Percentiles rank a stretch among this genome's conserved stretches.
These are phyloP conservation scores for Melieria picta DNA, from an alignment of 2,888 invertebrate species.

Conservation along the genomic window DNA sequence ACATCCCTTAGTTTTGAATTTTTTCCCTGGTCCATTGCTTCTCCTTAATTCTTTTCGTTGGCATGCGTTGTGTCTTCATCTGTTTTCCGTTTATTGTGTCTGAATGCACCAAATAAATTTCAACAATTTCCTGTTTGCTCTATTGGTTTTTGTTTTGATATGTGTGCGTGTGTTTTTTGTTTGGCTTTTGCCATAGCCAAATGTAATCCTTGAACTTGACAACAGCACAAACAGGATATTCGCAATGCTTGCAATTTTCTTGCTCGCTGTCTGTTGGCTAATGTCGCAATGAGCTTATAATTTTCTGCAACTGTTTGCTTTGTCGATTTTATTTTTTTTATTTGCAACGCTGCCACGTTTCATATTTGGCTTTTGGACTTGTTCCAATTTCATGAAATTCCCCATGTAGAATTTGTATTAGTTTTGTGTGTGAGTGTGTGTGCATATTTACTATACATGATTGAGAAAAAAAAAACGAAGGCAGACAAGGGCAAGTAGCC, in stretches of 20 bases:
- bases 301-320: slow-evolving; percentile 24
- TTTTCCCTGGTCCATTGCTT: no score
- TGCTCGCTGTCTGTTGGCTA: slow-evolving; percentile 17
- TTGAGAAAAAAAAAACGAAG: slow-evolving; percentile 8
- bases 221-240: slow-evolving; percentile 30
- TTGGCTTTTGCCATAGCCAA: slow-evolving; percentile 26
- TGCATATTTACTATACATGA: no score
- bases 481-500: not conserved
- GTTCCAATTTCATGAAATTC: slow-evolving; percentile 24
- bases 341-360: not conserved
- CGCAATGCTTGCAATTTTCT: slow-evolving; percentile 18
- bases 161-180: no score
- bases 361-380: not conserved
- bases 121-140: no score
- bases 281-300: slow-evolving; percentile 32
- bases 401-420: not conserved
- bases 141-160: no score
- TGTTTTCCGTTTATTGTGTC: no score
- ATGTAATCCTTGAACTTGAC: slow-evolving; percentile 57
- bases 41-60: no score
- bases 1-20: no score
- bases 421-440: not conserved
- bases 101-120: no score
- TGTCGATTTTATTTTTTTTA: slow-evolving; percentile 15
- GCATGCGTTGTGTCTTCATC: no score